A percentile compares a stretch with the other conserved stretches of the same genome.
phyloP scores from a whole-genome alignment of 2,113 vertebrate genomes.

The Nycticebus coucang region DNA sequence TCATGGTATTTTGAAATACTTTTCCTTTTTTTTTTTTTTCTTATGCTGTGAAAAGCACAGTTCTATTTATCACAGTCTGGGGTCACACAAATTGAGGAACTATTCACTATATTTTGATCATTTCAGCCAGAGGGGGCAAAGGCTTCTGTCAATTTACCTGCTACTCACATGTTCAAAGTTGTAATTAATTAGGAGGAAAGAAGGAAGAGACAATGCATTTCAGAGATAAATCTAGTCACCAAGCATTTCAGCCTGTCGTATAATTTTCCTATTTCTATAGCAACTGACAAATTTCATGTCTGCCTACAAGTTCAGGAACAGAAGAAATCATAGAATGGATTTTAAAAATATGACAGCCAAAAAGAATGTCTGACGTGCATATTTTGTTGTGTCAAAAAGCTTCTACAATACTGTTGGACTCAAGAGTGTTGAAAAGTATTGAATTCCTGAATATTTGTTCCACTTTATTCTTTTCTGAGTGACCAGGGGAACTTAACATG shows the following conservation, averaged over 20 bases:
- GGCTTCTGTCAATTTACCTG: constrained; percentile 64
- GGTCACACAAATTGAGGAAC: constrained; percentile 65
- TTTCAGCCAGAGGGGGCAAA: constrained; percentile 65
- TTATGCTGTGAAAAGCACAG: constrained; percentile 48
- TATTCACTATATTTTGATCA: constrained; percentile 75
- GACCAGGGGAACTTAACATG: rapidly evolving
- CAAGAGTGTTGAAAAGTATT: not conserved
- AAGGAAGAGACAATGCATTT: constrained; percentile 63
- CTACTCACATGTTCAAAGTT: constrained; percentile 65
- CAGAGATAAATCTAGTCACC: constrained; percentile 68
- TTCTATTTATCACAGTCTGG: constrained; percentile 63
- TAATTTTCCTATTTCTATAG: constrained; percentile 68
- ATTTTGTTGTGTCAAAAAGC: not conserved
- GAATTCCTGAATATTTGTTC: not conserved
- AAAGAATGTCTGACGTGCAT: not conserved
- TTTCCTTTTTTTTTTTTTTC: not conserved
- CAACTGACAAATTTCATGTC: constrained; percentile 62
- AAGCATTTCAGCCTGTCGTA: constrained; percentile 55
- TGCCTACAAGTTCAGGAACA: constrained; percentile 50
- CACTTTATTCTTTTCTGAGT: not conserved
- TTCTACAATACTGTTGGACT: not conserved
- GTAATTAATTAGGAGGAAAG: constrained; percentile 74
- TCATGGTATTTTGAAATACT: constrained; percentile 7
- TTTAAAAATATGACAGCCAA: not conserved
- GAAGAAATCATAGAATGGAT: constrained; percentile 33